Base-by-base conservation (phyloP, 2,113 vertebrate genomes). In the Apus apus region DNA sequence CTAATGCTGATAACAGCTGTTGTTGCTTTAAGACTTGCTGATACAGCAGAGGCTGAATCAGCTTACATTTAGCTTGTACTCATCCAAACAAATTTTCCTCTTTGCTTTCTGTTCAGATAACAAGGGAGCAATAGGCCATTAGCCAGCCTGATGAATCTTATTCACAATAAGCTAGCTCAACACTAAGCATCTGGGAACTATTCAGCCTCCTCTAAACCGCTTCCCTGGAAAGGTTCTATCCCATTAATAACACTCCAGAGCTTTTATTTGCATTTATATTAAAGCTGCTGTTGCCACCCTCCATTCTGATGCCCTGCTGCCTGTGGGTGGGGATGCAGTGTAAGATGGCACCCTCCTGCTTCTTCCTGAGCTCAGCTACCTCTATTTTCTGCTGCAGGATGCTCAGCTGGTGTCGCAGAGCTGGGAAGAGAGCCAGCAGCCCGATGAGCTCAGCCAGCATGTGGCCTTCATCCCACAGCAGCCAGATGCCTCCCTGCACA, bases 381-480 rank as follows among this genome's bases (percentile, higher is more conserved):
- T 94, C 61, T 82, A 5, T 68, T 92, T 87, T 89, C 53, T 92
- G 68, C 88, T 90, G 94, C 90, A 92, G 90, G 65, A 75, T 86
- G 70, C 79, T 94, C 90, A 78, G 93, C 73, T 9, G 22, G 76
- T 96, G 96, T 89, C 62, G 62, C 90, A 95, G 96, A 87, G 88
- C 94, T 90, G 93, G 96, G 96, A 86, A 84, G 65, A 23, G 45
- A 90, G 96, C 93, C 96, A 95, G 92, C 65, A 95, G 86, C 61
- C 27, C 2, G 20, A 53, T 84, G 90, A 96, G 93, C 86, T 96
- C 88, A 92, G 83, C 5, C 8, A 74, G 80, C 88, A 67, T 1
- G 2, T 1, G 2, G 58, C 11, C 6, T 53, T 88, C 13, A 1
- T 53, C 34, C 11, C 0, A 23, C 92, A 89, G 90, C 78, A 65